A percentile compares a stretch with the other conserved stretches of the same genome.
These are phyloP conservation scores for Heliconius charithonia DNA, from an alignment of 2,888 invertebrate genomes.

Conservation along the genomic window DNA sequence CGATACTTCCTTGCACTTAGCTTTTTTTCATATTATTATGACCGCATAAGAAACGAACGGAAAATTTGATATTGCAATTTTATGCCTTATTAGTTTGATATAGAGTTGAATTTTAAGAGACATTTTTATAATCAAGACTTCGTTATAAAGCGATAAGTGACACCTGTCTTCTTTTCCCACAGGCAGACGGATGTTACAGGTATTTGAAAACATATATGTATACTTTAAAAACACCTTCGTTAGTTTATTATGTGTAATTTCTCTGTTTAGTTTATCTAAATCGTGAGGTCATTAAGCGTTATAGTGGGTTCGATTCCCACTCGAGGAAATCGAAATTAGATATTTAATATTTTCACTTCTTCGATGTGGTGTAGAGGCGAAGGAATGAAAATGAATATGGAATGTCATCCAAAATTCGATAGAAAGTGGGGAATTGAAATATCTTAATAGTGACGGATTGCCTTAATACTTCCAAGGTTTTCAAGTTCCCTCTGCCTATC, in stretches of 20 bases:
- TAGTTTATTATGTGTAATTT: constrained; percentile 50
- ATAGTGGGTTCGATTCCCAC: background rate
- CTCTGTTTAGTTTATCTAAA: constrained; percentile 16
- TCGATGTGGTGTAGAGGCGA: too few species aligned
- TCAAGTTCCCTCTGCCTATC: background rate
- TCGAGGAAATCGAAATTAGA: too few species aligned
- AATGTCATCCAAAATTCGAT: too few species aligned
- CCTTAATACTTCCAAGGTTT: too few species aligned
- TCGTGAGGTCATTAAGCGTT: background rate
- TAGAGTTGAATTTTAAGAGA: constrained; percentile 46
- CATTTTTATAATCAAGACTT: constrained; percentile 56
- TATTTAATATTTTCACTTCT: too few species aligned
- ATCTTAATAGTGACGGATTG: too few species aligned
- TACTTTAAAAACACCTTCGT: constrained; percentile 60
- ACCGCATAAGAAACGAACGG: constrained; percentile 41
- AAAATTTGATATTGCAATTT: constrained; percentile 27
- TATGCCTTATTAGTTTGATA: fast-evolving
- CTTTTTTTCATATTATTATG: constrained; percentile 63
- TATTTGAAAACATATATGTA: constrained; percentile 71
- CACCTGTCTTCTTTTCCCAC: constrained; percentile 82
- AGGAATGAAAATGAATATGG: too few species aligned
- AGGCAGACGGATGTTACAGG: constrained; percentile 70
- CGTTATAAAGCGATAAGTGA: constrained; percentile 67
- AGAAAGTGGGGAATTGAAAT: background rate
- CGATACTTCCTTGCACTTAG: constrained; percentile 66